Evolutionary conservation across 2,113 vertebrate species (phyloP).

Genomic region (Haliaeetus leucogaster): DNA sequence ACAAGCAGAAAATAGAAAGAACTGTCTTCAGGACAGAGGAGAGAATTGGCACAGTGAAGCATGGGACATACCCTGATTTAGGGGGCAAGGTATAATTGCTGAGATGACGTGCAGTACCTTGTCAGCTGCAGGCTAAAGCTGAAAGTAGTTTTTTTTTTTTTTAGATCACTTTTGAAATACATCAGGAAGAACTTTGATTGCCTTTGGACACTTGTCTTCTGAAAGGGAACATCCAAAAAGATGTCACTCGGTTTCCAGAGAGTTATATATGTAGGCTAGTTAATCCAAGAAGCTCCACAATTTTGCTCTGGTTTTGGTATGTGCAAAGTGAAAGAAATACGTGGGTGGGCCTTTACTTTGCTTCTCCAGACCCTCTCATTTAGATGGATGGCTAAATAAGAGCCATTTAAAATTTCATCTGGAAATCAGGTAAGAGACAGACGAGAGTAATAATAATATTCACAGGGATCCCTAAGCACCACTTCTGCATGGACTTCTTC

Average conservation of each 20-base stretch:
- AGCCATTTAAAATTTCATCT: neutral
- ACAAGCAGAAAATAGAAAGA: constrained; percentile 3
- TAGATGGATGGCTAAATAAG: neutral
- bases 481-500: accelerated
- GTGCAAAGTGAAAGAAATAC: neutral
- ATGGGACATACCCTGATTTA: neutral
- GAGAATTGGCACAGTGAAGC: neutral
- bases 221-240: neutral
- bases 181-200: neutral
- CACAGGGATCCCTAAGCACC: neutral
- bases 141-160: neutral
- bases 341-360: neutral
- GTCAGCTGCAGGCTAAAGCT: neutral
- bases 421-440: neutral
- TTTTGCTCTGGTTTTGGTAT: neutral
- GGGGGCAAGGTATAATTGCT: neutral
- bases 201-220: neutral
- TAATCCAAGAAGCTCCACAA: neutral
- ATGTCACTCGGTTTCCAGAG: neutral
- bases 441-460: neutral
- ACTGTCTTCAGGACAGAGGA: neutral
- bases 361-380: neutral
- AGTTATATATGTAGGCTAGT: neutral
- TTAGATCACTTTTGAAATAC: neutral
- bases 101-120: neutral